phyloP scores from a whole-genome alignment of 2,888 invertebrate species.

The Drosophila mulleri region DNA sequence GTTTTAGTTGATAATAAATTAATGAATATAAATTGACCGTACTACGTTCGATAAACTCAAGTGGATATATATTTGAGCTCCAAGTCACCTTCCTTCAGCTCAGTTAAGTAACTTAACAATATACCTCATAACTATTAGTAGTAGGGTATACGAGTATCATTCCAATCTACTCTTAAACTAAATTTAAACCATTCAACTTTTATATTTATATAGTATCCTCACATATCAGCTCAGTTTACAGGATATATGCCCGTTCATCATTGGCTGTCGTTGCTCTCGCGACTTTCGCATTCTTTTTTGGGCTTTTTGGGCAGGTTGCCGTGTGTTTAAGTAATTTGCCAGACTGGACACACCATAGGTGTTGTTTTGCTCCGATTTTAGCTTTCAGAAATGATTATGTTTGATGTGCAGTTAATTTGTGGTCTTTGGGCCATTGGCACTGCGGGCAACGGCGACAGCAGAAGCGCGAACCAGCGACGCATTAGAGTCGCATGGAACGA shows the following conservation, averaged over 20 bases:
- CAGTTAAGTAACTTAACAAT: too few relatives aligned
- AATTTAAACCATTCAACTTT: too few relatives aligned
- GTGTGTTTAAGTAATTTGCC: conserved; percentile 78
- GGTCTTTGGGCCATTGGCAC: conserved; percentile 52
- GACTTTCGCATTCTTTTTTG: conserved; percentile 33
- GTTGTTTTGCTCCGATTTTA: conserved; percentile 54
- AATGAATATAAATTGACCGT: too few relatives aligned
- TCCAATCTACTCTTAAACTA: background rate
- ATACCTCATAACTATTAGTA: background rate
- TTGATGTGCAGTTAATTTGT: conserved; percentile 84
- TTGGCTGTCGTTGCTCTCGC: background rate
- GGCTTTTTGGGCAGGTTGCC: conserved; percentile 53
- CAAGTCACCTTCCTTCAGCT: background rate
- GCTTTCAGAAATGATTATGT: conserved; percentile 84
- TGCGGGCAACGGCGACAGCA: conserved; percentile 48
- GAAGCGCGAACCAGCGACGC: conserved; percentile 68
- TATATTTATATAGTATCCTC: too few relatives aligned
- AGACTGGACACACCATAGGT: conserved; percentile 61
- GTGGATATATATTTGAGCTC: background rate
- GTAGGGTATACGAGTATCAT: background rate
- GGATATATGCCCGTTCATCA: conserved; percentile 18
- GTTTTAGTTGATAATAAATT: too few relatives aligned
- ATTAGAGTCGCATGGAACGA: conserved; percentile 52
- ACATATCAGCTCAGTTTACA: background rate
- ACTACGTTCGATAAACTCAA: background rate